Evolutionary conservation across 64 coral and sea anemone genomes (phyloP), one percentile per base, ranked within the genome.

Genomic region (Exaiptasia diaphana): DNA sequence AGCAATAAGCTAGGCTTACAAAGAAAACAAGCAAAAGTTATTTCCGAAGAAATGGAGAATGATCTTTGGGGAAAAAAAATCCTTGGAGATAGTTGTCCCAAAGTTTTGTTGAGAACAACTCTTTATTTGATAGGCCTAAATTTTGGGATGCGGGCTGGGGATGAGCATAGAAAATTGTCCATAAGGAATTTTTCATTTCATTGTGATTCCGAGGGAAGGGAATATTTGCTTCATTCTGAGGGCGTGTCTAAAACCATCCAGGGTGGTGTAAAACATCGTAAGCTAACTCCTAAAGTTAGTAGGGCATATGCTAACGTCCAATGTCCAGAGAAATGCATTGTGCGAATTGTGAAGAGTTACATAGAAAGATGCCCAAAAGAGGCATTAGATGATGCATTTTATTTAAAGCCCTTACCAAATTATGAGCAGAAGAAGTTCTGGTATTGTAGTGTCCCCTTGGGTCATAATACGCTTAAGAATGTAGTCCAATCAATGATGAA

Each of bases 341-440:
- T n/a, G n/a, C n/a, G n/a, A n/a, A n/a, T n/a, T n/a, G n/a, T n/a
- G n/a, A n/a, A n/a, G n/a, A n/a, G n/a, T n/a, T n/a, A n/a, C n/a
- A n/a, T n/a, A n/a, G n/a, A n/a, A n/a, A n/a, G n/a, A n/a, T n/a
- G n/a, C n/a, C n/a, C n/a, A n/a, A n/a, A n/a, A n/a, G n/a, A n/a
- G n/a, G n/a, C n/a, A 18, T 62, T 63, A 58, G 35, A 64, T 42
- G 64, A 46, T 34, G 57, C 55, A 21, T 64, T 80, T 45, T 80
- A 80, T 64, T 80, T 80, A 1, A 80, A 64, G 58, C 77, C 55
- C 21, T 80, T 80, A 58, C 77, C 62, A 80, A 65, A 80, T n/a
- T 80, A 80, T 40, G 58, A 64, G 55, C 38, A 64, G 15, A 41
- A 64, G 58, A 25, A 65, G 43, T 22, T 80, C 38, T 80, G 56